These are phyloP conservation scores for Toxostoma redivivum DNA, from an alignment of 2,113 vertebrate genomes.

Conservation along the genomic window DNA sequence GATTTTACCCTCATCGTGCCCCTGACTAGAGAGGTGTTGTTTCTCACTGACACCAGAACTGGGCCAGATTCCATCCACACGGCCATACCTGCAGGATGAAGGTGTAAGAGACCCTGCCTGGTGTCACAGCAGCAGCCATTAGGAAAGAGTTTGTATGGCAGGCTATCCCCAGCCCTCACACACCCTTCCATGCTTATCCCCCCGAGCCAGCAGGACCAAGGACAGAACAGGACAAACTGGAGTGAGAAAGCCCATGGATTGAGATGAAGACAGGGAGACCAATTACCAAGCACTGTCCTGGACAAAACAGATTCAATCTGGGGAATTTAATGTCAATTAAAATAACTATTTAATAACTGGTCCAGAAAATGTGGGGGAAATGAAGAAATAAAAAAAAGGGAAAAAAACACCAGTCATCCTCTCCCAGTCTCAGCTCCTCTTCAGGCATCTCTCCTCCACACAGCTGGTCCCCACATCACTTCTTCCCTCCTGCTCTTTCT, in stretches of 20 bases:
- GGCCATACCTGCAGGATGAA: not conserved
- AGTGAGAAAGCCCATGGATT: not conserved
- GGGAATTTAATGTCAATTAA: not conserved
- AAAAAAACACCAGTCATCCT: rapidly evolving
- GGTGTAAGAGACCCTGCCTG: not conserved
- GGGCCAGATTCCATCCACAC: not conserved
- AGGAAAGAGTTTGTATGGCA: not conserved
- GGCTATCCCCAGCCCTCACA: not conserved
- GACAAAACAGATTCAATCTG: not conserved
- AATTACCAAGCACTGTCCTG: not conserved
- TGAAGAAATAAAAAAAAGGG: not conserved
- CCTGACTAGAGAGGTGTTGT: not conserved
- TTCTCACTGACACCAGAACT: not conserved
- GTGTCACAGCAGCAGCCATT: not conserved
- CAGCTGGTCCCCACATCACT: not conserved
- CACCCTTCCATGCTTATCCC: rapidly evolving
- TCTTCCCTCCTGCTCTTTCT: not conserved
- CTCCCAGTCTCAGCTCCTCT: not conserved
- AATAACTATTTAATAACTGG: not conserved
- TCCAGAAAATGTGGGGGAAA: not conserved
- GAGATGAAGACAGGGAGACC: not conserved
- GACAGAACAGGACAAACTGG: not conserved
- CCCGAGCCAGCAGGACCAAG: rapidly evolving
- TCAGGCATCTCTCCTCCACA: not conserved
- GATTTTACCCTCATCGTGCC: not conserved